Conservation (phyloP, 64 coral and sea anemone genomes). For the Montipora cactus region DNA sequence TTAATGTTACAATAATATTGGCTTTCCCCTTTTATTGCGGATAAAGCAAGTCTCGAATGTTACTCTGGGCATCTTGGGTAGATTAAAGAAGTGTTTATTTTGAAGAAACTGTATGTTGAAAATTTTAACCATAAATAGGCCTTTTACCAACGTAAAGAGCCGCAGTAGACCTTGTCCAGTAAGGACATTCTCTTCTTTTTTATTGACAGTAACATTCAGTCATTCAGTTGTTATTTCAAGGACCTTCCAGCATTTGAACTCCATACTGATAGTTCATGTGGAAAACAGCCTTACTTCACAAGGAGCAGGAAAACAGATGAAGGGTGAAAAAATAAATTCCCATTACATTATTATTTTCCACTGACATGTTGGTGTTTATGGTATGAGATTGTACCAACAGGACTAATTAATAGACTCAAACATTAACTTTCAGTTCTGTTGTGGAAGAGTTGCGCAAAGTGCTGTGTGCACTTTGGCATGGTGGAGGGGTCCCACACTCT, state of each 20-base stretch:
- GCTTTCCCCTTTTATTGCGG: no score
- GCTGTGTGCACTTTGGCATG: slow-evolving; percentile 98
- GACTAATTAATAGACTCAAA: no score
- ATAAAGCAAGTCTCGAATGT: no score
- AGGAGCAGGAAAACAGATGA: slow-evolving; percentile 95
- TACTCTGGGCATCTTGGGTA: no score
- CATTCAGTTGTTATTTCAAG: slow-evolving; percentile 99
- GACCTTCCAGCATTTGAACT: slow-evolving; percentile 98
- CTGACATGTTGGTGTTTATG: no score
- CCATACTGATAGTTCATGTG: slow-evolving; percentile 77
- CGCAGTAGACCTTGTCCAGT: background rate
- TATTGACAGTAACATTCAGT: slow-evolving; percentile 87
- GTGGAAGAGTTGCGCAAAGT: slow-evolving; percentile 98
- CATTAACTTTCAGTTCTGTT: slow-evolving; percentile 63
- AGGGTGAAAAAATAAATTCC: slow-evolving; percentile 55
- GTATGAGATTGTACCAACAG: no score
- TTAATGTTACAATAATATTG: no score
- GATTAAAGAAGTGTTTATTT: no score
- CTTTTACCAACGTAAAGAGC: no score
- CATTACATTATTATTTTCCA: background rate
- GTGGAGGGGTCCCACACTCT: slow-evolving; percentile 88
- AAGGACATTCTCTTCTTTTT: background rate
- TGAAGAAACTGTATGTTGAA: no score
- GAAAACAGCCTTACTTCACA: slow-evolving; percentile 95
- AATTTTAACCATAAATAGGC: no score